These are phyloP conservation scores for Cynaeus angustus DNA, from an alignment of 2,888 invertebrate genomes.

Conservation along the genomic window DNA sequence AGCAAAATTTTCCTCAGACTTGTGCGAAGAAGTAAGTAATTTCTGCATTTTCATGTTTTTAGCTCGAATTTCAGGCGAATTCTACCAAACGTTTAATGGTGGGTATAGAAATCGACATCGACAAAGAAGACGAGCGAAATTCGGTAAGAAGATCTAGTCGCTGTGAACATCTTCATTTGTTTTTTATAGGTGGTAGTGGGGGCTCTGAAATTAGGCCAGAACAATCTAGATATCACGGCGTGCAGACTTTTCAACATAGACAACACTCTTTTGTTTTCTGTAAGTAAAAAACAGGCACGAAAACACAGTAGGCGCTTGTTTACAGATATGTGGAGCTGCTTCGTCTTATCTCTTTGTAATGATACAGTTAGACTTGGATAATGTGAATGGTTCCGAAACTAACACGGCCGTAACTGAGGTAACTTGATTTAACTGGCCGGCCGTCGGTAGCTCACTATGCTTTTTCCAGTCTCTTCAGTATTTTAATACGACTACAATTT, in stretches of 20 bases:
- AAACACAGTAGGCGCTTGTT: conserved; percentile 12
- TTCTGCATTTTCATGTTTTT: neutral
- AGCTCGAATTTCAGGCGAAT: conserved; percentile 1
- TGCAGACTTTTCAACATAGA: conserved; percentile 57
- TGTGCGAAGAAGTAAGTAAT: conserved; percentile 15
- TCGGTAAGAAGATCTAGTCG: conserved; percentile 45
- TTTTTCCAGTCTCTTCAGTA: too few species aligned
- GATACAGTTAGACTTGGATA: conserved; percentile 55
- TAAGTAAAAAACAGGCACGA: conserved; percentile 39
- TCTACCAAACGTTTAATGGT: conserved; percentile 18
- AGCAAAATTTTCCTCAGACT: neutral
- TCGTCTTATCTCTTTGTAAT: conserved; percentile 59
- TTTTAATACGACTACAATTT: too few species aligned
- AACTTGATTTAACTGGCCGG: neutral
- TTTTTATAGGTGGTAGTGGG: conserved; percentile 52
- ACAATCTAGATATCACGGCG: conserved; percentile 55
- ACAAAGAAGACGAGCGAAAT: conserved; percentile 55
- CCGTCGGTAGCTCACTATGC: neutral
- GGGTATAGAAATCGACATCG: conserved; percentile 54
- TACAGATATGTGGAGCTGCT: conserved; percentile 55
- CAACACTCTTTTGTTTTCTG: conserved; percentile 56
- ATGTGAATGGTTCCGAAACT: neutral
- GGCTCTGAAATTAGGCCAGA: conserved; percentile 53
- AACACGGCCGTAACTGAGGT: neutral
- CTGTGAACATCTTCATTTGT: neutral